Evolutionary conservation across 2,888 invertebrate species (phyloP).

Genomic region (Noctua comes): DNA sequence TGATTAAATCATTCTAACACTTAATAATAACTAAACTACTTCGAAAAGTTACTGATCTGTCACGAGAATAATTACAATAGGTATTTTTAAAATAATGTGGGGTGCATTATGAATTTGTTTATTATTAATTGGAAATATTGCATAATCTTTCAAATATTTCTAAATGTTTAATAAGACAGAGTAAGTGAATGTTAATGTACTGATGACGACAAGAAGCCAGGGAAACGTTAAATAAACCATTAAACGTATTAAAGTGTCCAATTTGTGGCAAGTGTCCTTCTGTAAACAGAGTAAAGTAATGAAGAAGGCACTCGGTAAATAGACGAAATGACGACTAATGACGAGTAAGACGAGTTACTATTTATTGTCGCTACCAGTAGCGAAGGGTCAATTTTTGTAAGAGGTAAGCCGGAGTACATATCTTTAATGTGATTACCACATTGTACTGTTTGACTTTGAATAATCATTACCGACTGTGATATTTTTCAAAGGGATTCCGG

Average conservation of each 20-base stretch:
- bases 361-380: slow-evolving; percentile 8
- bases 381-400: no score
- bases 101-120: neutral
- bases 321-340: neutral
- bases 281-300: slow-evolving; percentile 30
- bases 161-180: slow-evolving; percentile 15
- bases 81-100: no score
- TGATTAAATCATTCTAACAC: neutral
- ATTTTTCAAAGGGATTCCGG: no score
- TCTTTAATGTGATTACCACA: no score
- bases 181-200: slow-evolving; percentile 7
- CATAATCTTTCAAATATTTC: neutral
- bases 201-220: slow-evolving; percentile 18
- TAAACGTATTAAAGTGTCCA: slow-evolving; percentile 41
- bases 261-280: slow-evolving; percentile 22
- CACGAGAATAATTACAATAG: neutral
- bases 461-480: no score
- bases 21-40: neutral
- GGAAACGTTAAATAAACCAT: slow-evolving; percentile 51
- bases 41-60: neutral
- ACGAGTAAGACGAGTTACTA: neutral
- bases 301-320: slow-evolving; percentile 11
- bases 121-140: neutral
- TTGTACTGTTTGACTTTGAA: no score
- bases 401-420: no score